Evolutionary conservation across 1,140 invertebrate species (phyloP).

Genomic region (Drosophila neocordata): DNA sequence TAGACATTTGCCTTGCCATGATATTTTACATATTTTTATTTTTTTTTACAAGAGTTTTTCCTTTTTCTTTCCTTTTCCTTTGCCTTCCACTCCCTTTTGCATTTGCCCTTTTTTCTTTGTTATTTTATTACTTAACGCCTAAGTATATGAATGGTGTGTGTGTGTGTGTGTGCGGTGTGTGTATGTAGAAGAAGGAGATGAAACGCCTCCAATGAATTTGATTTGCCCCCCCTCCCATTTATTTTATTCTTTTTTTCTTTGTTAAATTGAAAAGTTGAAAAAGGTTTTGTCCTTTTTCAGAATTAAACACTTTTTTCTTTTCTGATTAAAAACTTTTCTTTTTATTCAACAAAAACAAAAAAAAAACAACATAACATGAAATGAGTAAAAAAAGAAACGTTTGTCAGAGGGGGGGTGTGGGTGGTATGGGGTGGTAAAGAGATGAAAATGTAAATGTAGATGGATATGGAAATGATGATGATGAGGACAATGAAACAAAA

Average conservation of each 20-base stretch:
- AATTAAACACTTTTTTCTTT: conserved; percentile 48
- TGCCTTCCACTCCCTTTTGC: conserved; percentile 37
- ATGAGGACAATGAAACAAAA: conserved; percentile 37
- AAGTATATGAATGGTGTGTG: conserved; percentile 50
- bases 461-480: neutral
- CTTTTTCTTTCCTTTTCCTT: conserved; percentile 24
- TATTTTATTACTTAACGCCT: conserved; percentile 80
- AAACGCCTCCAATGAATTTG: conserved; percentile 25
- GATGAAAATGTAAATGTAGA: conserved; percentile 17
- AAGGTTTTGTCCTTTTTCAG: conserved; percentile 43
- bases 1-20: conserved; percentile 62
- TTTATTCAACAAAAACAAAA: conserved; percentile 60
- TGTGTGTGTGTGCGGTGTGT: neutral
- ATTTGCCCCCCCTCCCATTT: conserved; percentile 31
- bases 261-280: conserved; percentile 76
- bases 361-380: conserved; percentile 21
- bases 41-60: conserved; percentile 45
- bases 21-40: conserved; percentile 81
- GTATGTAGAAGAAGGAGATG: conserved; percentile 9
- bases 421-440: conserved; percentile 26
- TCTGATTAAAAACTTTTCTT: conserved; percentile 62
- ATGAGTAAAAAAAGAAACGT: conserved; percentile 6
- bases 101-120: conserved; percentile 68
- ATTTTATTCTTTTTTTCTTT: conserved; percentile 26
- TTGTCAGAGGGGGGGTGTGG: neutral